phyloP scores from a whole-genome alignment of 2,797 vertebrate species.

The Sciurus vulgaris region DNA sequence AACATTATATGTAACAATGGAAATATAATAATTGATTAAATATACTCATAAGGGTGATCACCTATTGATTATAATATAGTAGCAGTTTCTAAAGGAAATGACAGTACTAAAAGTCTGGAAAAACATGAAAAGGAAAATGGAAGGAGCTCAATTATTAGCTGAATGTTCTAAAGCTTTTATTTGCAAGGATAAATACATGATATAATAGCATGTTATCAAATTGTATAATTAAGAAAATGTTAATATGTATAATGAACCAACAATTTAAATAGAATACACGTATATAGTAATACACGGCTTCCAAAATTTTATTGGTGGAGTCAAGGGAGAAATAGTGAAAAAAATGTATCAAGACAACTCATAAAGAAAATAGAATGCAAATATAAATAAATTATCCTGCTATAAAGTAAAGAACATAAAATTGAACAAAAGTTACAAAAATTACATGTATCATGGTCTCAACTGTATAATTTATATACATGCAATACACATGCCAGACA shows the following conservation, averaged over 20 bases:
- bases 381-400: background rate
- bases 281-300: background rate
- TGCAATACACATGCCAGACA: background rate
- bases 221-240: background rate
- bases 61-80: background rate
- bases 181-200: background rate
- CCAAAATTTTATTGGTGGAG: background rate
- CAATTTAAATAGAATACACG: background rate
- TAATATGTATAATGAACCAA: background rate
- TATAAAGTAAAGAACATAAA: background rate
- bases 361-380: background rate
- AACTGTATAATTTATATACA: background rate
- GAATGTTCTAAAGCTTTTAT: background rate
- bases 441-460: background rate
- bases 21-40: background rate
- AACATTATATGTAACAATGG: background rate
- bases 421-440: background rate
- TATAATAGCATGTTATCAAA: background rate
- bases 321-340: background rate
- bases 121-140: background rate
- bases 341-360: background rate
- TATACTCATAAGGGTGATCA: background rate
- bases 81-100: background rate
- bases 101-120: background rate
- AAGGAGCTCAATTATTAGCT: background rate